Evolutionary conservation across 2,113 vertebrate species (phyloP), one percentile per base, ranked within the genome.

Genomic region (Stigmatopora nigra): DNA sequence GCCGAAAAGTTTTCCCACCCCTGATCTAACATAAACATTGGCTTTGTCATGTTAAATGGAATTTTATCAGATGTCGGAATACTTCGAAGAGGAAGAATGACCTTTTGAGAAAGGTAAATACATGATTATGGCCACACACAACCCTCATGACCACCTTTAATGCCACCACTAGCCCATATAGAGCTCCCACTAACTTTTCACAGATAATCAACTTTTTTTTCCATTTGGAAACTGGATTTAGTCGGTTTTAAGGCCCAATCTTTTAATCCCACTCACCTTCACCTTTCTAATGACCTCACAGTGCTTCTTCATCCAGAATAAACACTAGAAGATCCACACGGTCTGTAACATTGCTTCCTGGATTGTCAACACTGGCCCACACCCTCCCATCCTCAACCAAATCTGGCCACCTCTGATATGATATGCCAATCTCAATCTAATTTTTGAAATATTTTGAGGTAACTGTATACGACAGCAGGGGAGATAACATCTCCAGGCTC

Each of bases 401-500:
- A 73, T 70, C 65, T 73, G 79, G 68, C 83, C 76, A 76, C 73
- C 85, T 88, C 87, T 84, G 87, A 84, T 1, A 73, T 7, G 13
- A 91, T 89, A 90, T 86, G 87, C 86, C 91, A 90, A 90, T 91
- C 86, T 87, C 89, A 94, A 91, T 86, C 90, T 93, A 95, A 96
- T 94, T 96, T 94, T 91, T 83, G 89, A 90, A 93, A 94, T 92
- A 94, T 94, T 93, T 94, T 91, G 84, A 85, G 92, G 96, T 96
- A 98, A 99, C 95, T 76, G 84, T 93, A 98, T 90, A 94, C 93
- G 87, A 81, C 87, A 84, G 91, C 85, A 72, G 89, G 77, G 85
- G 68, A 83, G 96, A 99, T 99, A 99, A 95, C 93, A 99, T 99
- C 96, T 95, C 91, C 77, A 89, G 92, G 92, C 92, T 92, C 89